Percentiles rank a stretch among this genome's conserved stretches.
phyloP scores from a whole-genome alignment of 2,113 vertebrate genomes.

The Pristiophorus japonicus region DNA sequence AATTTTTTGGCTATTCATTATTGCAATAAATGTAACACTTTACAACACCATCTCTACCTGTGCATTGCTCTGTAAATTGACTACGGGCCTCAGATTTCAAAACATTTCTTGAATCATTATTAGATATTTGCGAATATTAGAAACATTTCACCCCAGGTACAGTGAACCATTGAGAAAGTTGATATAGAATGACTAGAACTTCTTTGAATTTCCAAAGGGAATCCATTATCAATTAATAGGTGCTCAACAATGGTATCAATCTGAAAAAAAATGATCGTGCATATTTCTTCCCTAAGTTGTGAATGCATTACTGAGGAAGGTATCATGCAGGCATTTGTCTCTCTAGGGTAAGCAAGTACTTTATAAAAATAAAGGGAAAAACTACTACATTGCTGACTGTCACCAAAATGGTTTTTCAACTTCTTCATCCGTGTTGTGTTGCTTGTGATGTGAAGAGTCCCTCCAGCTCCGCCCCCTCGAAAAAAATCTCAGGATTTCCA shows the following conservation, averaged over 20 bases:
- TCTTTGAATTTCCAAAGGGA: background rate
- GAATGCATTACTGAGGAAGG: background rate
- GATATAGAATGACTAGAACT: background rate
- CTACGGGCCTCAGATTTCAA: background rate
- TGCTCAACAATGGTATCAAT: background rate
- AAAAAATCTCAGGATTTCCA: background rate
- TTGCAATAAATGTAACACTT: background rate
- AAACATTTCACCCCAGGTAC: background rate
- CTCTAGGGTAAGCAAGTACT: background rate
- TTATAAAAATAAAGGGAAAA: background rate
- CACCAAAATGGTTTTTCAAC: background rate
- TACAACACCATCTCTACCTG: background rate
- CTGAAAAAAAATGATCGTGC: background rate
- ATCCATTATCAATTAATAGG: background rate
- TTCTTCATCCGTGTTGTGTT: background rate
- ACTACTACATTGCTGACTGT: background rate
- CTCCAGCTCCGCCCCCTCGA: background rate
- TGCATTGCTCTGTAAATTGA: background rate
- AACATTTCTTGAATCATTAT: background rate
- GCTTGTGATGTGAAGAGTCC: background rate
- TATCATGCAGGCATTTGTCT: background rate
- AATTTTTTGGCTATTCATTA: background rate
- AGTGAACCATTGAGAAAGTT: background rate
- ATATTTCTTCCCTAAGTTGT: background rate
- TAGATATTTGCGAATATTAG: background rate